A percentile compares a stretch with the other conserved stretches of the same genome.
phyloP scores from a whole-genome alignment of 2,113 vertebrate species.

The Epinephelus fuscoguttatus region DNA sequence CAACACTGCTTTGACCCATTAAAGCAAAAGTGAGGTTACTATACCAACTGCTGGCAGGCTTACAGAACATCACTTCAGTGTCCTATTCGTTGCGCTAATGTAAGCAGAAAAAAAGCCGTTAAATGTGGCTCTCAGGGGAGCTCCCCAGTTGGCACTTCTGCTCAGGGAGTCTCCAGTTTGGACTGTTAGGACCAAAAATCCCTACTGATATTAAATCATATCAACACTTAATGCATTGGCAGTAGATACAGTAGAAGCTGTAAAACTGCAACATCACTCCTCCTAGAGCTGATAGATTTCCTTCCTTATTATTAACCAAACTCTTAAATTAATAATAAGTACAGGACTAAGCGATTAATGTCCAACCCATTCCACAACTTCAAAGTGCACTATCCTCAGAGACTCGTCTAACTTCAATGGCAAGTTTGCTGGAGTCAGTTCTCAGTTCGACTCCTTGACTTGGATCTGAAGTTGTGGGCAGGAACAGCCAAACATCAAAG shows the following conservation, averaged over 20 bases:
- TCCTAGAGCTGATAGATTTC: neutral
- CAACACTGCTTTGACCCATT: too few species aligned
- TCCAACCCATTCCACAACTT: constrained; percentile 32
- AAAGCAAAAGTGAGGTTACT: too few species aligned
- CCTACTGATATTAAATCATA: neutral
- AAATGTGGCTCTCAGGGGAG: too few species aligned
- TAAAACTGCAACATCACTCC: neutral
- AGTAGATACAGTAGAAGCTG: neutral
- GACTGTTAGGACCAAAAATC: too few species aligned
- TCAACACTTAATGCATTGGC: neutral
- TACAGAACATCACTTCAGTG: too few species aligned
- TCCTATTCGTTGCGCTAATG: too few species aligned
- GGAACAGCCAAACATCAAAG: constrained; percentile 24
- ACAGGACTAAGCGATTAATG: neutral
- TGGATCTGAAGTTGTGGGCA: neutral
- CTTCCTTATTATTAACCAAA: neutral
- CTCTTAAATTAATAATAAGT: constrained; percentile 12
- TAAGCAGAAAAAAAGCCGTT: too few species aligned
- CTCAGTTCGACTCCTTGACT: constrained; percentile 1
- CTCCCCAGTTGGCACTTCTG: too few species aligned
- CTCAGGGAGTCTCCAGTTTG: too few species aligned
- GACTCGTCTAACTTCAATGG: constrained; percentile 20
- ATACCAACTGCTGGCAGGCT: too few species aligned
- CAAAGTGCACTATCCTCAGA: constrained; percentile 41
- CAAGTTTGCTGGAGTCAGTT: neutral